Evolutionary conservation across 2,113 vertebrate genomes (phyloP), one percentile per base, ranked within the genome.

Genomic region (Hiodon tergisus): DNA sequence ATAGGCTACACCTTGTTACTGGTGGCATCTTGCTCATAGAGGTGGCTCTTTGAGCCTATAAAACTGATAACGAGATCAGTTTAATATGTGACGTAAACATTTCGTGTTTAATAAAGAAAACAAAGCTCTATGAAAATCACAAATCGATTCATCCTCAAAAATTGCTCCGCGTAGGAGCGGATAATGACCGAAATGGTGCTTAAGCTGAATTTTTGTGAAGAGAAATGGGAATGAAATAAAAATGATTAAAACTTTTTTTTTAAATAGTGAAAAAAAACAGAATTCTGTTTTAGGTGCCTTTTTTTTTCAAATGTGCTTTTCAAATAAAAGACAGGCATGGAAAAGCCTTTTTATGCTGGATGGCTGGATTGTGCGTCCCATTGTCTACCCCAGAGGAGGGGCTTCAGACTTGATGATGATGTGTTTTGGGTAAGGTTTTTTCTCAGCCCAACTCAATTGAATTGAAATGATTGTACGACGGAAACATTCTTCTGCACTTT

Each of bases 401-500:
- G 31, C 31, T 31, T 31, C 31, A 31, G 31, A 31, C 31, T 31
- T 31, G 31, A 31, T 31, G 31, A 2, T 31, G 31, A 31, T 31
- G 31, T 31, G 31, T 31, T 31, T 31, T 31, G 31, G 31, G 31
- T 46, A 6, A 6, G 7, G 17, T 58, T 63, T 53, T 53, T 76
- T 77, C 85, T 78, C 82, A 77, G 78, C 80, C 86, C 77, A 85
- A 77, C 52, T 82, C 84, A 63, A 85, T 85, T 84, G 82, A 8
- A 31, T 63, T 13, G 14, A 80, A 80, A 80, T 72, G 78, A 87
- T 81, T 89, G 86, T 88, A 85, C 80, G 89, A 85, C 90, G 90
- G 83, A 90, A 87, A 89, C 82, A 83, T 84, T 85, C 84, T 88
- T 87, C 83, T 84, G 82, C 89, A 90, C 89, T 91, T 90, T 91